Evolutionary conservation across 2,888 invertebrate genomes (phyloP).

Genomic region (Exocentrus adspersus): DNA sequence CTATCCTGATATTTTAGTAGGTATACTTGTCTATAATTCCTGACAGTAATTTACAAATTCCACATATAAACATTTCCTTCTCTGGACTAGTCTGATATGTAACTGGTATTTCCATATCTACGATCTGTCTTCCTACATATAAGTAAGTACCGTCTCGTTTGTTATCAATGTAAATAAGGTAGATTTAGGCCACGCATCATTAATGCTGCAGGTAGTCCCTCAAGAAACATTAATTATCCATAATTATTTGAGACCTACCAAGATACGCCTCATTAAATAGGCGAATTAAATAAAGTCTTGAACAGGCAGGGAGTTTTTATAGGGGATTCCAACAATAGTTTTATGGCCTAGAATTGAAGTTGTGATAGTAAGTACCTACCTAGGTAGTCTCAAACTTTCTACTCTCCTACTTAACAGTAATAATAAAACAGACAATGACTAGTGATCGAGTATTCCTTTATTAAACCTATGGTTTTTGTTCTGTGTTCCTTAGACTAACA

Average conservation of each 20-base stretch:
- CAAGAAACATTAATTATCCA: constrained; percentile 16
- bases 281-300: background rate
- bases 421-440: no score
- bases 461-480: no score
- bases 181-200: constrained; percentile 18
- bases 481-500: no score
- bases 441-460: no score
- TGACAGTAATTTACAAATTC: background rate
- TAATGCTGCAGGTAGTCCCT: constrained; percentile 4
- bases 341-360: background rate
- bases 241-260: constrained; percentile 7
- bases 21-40: background rate
- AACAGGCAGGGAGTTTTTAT: background rate
- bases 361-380: no score
- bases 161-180: constrained; percentile 15
- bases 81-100: background rate
- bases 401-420: no score
- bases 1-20: background rate
- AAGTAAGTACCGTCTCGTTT: constrained; percentile 12
- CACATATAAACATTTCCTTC: background rate
- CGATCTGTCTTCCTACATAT: constrained; percentile 11
- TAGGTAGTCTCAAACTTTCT: no score
- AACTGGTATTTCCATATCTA: constrained; percentile 15
- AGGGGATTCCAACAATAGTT: background rate
- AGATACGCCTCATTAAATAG: constrained; percentile 7